Evolutionary conservation across 2,797 vertebrate genomes (phyloP), one percentile per base, ranked within the genome.

Genomic region (Kryptopterus vitreolus): DNA sequence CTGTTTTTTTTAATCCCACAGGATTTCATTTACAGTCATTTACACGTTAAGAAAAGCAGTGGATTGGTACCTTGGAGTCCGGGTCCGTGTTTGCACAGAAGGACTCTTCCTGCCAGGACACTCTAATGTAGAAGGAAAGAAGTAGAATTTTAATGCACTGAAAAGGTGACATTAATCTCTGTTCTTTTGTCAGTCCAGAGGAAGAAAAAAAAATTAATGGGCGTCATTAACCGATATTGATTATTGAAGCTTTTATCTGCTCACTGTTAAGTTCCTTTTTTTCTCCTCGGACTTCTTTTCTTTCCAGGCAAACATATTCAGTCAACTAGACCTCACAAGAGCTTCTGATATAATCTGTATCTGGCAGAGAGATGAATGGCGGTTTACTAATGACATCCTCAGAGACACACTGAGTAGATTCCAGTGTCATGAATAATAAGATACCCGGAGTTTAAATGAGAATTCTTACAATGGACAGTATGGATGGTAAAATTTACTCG

Each of bases 61-160:
- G 4, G 29, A 71, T 33, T 22, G 50, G 20, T 71, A 90, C 89
- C 89, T 90, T 95, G 77, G 94, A 91, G 77, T 91, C 91, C 0
- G 93, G 92, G 78, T 95, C 94, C 85, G 88, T 85, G 81, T 78
- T 78, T 29, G 87, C 87, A 55, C 88, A 87, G 85, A 93, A 93
- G 78, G 90, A 88, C 31, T 95, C 94, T 77, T 92, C 87, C 0
- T 92, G 91, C 94, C 94, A 95, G 0, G 92, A 91, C 38, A 87
- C 88, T 88, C 95, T 96, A 87, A 15, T 77, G 90, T 26, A 86
- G 16, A 78, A 26, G 78, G 70, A 18, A 81, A 18, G 78, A 29
- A 57, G 33, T 13, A 62, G 31, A 4, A 62, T 5, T 50, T 59
- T 20, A 72, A n/a, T 20, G 13, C 18, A 46, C 35, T 61, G 7